phyloP scores from a whole-genome alignment of 2,888 invertebrate species.

The Drosophila algonquin region DNA sequence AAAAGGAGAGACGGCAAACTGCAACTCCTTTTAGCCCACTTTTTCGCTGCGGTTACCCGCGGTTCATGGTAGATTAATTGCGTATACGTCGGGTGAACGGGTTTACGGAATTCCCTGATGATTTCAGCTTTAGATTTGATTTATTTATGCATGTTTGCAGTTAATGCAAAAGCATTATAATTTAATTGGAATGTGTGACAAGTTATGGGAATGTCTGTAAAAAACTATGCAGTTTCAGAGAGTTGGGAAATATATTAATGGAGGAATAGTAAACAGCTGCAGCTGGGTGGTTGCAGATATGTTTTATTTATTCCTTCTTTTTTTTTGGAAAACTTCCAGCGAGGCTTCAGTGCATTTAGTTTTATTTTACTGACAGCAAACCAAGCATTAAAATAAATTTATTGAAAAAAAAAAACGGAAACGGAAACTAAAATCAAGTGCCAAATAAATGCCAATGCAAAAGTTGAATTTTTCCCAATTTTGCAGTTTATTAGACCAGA shows the following conservation, averaged over 20 bases:
- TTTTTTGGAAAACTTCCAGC: no score
- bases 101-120: no score
- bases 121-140: conserved; percentile 8
- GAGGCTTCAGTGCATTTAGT: no score
- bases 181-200: no score
- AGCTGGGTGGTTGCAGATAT: not conserved
- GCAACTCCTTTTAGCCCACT: conserved; percentile 4
- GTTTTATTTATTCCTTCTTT: no score
- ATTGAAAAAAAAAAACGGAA: no score
- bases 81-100: not conserved
- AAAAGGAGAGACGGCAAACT: conserved; percentile 19
- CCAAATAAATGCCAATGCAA: no score
- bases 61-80: conserved; percentile 29
- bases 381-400: no score
- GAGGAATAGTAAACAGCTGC: not conserved
- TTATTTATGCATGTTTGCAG: conserved; percentile 18
- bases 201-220: not conserved
- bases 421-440: no score
- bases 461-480: no score
- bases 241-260: no score
- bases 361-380: no score
- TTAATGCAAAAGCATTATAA: conserved; percentile 3
- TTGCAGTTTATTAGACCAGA: not conserved
- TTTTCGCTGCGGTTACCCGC: not conserved
- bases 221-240: not conserved